Conservation (phyloP, 2,888 invertebrate genomes). For the Hydrotaea diabolus region DNA sequence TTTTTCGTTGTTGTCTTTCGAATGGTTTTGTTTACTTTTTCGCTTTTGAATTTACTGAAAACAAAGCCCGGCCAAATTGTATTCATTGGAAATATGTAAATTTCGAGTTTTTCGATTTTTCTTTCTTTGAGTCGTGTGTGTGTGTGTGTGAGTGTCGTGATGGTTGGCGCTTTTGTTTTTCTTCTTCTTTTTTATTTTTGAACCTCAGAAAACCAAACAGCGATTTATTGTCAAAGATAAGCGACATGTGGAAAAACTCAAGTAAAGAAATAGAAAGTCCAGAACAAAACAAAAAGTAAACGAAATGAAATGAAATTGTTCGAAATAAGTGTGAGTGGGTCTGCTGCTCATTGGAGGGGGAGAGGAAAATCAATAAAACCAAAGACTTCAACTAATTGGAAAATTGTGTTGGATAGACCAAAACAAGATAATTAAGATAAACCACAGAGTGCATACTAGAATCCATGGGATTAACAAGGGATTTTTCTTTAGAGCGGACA, state of each 20-base stretch:
- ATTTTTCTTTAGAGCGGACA: not conserved
- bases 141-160: no score
- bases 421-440: conserved; percentile 31
- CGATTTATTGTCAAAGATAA: conserved; percentile 25
- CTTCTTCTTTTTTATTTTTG: no score
- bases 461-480: not conserved
- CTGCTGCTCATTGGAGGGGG: no score
- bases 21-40: not conserved
- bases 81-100: conserved; percentile 40
- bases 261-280: conserved; percentile 23
- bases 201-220: not conserved
- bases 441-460: not conserved
- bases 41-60: not conserved
- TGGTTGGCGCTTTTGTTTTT: not conserved
- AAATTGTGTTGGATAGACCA: conserved; percentile 47
- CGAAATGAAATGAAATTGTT: conserved; percentile 5
- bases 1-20: not conserved
- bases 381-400: conserved; percentile 59
- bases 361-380: conserved; percentile 1
- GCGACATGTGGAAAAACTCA: not conserved
- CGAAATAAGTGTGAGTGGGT: not conserved
- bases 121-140: not conserved
- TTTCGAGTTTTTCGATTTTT: not conserved
- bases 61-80: conserved; percentile 11
- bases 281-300: not conserved